Base-by-base conservation (phyloP, 2,113 vertebrate genomes). In the Athene noctua region DNA sequence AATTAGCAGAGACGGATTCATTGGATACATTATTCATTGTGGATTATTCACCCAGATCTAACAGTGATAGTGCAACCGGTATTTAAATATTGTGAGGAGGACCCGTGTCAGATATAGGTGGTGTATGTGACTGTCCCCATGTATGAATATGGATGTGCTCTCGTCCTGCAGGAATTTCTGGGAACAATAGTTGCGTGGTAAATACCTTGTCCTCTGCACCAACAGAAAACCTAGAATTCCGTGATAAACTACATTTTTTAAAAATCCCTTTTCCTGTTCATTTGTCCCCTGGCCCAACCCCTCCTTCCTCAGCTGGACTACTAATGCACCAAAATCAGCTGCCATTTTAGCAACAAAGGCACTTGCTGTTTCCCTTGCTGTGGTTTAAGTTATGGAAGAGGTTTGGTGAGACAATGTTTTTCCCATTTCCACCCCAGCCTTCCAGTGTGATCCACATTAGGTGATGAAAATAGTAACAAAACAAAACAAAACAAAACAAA, bases 1-100 rank as follows among this genome's bases (percentile, higher is more conserved):
- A 96, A 96, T 96, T 93, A 96, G 81, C 92, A 81, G 90, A 52
- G 82, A 83, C 1, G 8, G 79, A 87, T 86, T 86, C 94, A 66
- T 72, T 71, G 73, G 91, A 94, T 97, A 86, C 93, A 95, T 97
- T 96, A 96, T 96, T 95, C 90, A 94, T 94, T 73, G 93, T 84
- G 91, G 95, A 92, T 94, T 94, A 96, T 94, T 97, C 47, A 15
- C 54, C 85, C 83, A 74, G 94, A 63, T 96, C 90, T 83, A 90
- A 92, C 83, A 65, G 75, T 25, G 27, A 36, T 36, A 79, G 73
- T 65, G 91, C 72, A 46, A 34, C 0, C 49, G 80, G 78, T 23
- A 25, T 85, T 97, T 87, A 66, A 89, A 92, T 66, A 27, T 22
- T 57, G 86, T 15, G 84, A 68, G 7, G 54, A 94, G 83, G 78